phyloP scores from a whole-genome alignment of 2,888 invertebrate species.

The Gibbula magus region DNA sequence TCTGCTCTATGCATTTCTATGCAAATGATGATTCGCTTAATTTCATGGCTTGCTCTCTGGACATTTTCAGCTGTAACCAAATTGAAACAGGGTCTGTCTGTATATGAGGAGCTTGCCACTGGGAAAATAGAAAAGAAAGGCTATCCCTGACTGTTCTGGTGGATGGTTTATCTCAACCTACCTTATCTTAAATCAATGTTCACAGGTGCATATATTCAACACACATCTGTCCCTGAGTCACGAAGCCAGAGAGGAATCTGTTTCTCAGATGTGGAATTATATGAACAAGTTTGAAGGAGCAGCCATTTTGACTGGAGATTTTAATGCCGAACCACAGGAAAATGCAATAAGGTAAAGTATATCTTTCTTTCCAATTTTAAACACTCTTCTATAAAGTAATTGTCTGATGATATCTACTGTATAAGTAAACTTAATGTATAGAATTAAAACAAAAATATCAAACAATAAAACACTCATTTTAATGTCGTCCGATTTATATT shows the following conservation, averaged over 20 bases:
- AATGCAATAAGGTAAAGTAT: constrained; percentile 54
- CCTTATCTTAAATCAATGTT: not conserved
- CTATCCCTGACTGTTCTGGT: no score
- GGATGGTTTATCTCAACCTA: not conserved
- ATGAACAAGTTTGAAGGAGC: constrained; percentile 49
- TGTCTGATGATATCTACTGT: not conserved
- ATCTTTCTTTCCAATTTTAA: not conserved
- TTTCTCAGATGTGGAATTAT: constrained; percentile 54
- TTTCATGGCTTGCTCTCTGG: no score
- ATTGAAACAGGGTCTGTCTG: no score
- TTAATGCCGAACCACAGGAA: constrained; percentile 65
- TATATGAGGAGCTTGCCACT: no score
- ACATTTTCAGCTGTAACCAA: no score
- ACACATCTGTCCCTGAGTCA: constrained; percentile 67
- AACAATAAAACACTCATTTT: no score
- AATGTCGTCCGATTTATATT: no score
- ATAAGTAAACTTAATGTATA: not conserved
- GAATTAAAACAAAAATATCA: no score
- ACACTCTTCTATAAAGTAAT: not conserved
- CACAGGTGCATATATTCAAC: constrained; percentile 59
- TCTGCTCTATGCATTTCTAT: no score
- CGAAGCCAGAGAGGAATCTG: constrained; percentile 61
- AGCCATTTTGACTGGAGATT: constrained; percentile 60
- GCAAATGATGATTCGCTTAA: no score
- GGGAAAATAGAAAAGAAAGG: no score